phyloP scores from a whole-genome alignment of 2,797 vertebrate genomes.

The Tokudaia muenninki region DNA sequence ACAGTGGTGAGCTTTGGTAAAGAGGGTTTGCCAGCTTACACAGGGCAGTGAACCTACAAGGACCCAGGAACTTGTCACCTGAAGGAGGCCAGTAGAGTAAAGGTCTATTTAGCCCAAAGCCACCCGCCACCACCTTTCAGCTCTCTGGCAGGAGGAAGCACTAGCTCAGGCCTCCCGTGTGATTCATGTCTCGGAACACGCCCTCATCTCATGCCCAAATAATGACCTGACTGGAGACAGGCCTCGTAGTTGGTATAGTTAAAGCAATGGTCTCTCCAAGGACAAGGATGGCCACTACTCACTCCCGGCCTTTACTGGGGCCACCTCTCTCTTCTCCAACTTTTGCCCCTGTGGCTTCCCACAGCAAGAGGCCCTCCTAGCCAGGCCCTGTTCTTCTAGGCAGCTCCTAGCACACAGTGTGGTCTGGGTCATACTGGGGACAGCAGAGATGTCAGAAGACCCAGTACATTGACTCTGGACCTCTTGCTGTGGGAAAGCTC shows the following conservation, averaged over 20 bases:
- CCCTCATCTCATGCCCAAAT: background rate
- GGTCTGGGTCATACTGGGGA: no score
- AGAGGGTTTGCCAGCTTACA: background rate
- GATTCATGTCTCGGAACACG: background rate
- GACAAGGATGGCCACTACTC: no score
- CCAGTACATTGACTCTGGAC: background rate
- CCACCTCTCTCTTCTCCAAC: background rate
- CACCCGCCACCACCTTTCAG: accelerated
- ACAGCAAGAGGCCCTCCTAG: background rate
- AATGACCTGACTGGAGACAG: background rate
- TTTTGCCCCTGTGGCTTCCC: background rate
- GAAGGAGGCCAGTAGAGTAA: background rate
- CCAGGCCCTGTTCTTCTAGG: no score
- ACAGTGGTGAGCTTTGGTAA: background rate
- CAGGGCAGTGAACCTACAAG: background rate
- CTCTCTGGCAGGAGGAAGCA: background rate
- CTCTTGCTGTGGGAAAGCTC: background rate
- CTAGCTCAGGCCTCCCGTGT: background rate
- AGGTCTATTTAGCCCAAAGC: no score
- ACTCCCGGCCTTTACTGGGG: accelerated
- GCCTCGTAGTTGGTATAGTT: no score
- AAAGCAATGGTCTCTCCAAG: background rate
- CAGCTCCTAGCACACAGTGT: no score
- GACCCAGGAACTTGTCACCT: background rate
- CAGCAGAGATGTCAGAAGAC: background rate